Conservation (phyloP, 2,113 vertebrate species). For the Macquaria ambigua region DNA sequence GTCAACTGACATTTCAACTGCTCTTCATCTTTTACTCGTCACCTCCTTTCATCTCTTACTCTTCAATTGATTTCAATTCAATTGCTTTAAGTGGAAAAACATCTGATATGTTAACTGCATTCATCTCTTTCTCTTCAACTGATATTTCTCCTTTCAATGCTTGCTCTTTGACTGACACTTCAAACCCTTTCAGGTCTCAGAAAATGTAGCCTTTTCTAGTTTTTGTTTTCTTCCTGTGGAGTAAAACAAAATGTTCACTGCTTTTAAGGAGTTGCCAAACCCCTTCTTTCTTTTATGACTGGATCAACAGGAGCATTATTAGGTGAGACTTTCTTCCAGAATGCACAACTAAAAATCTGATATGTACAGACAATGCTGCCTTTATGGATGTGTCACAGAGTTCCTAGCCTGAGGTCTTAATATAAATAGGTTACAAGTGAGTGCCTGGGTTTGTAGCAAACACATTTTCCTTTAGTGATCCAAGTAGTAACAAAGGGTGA, state of each 20-base stretch:
- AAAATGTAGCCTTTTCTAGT: neutral
- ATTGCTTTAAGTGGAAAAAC: neutral
- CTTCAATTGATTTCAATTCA: neutral
- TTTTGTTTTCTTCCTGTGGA: neutral
- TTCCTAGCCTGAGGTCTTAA: slow-evolving; percentile 6
- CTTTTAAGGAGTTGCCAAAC: slow-evolving; percentile 14
- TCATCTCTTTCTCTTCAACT: neutral
- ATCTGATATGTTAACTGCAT: neutral
- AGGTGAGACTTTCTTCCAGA: neutral
- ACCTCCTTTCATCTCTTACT: neutral
- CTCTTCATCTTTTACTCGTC: neutral
- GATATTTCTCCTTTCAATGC: neutral
- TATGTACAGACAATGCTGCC: slow-evolving; percentile 7
- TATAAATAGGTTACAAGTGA: neutral
- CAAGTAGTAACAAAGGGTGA: neutral
- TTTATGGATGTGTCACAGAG: slow-evolving; percentile 10
- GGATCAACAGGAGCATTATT: slow-evolving; percentile 5
- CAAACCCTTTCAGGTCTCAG: neutral
- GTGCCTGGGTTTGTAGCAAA: slow-evolving; percentile 7
- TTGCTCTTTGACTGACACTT: neutral
- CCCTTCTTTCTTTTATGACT: neutral
- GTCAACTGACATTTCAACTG: neutral
- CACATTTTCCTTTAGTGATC: neutral
- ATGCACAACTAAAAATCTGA: slow-evolving; percentile 14
- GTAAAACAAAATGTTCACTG: neutral